These are phyloP conservation scores for Eupithecia dodoneata DNA, from an alignment of 2,888 invertebrate species.

Conservation along the genomic window DNA sequence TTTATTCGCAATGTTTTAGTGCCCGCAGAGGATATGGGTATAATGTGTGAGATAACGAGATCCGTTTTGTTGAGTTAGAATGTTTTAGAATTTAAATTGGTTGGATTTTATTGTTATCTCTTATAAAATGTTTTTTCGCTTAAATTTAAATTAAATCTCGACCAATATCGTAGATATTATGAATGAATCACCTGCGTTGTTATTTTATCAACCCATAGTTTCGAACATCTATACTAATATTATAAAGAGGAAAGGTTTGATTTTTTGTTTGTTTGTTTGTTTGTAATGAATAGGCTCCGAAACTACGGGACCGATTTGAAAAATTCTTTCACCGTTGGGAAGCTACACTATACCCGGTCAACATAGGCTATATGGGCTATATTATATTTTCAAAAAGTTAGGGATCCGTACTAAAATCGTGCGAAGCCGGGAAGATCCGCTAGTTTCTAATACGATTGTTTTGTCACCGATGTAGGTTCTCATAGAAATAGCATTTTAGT, in stretches of 20 bases:
- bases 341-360: no score
- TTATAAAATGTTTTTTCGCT: not conserved
- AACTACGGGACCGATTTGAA: no score
- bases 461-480: no score
- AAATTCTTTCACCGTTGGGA: no score
- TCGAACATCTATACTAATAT: not conserved
- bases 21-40: constrained; percentile 63
- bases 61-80: constrained; percentile 30
- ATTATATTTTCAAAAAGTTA: no score
- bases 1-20: constrained; percentile 67
- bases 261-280: no score
- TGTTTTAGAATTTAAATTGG: constrained; percentile 10
- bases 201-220: not conserved
- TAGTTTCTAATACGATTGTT: no score
- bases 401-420: no score
- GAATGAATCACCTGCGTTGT: not conserved
- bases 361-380: no score
- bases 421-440: no score
- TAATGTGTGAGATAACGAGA: constrained; percentile 49
- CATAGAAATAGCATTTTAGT: not conserved
- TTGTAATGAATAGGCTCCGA: no score
- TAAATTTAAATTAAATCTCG: not conserved
- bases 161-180: not conserved
- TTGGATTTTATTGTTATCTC: not conserved
- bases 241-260: no score